phyloP scores from a whole-genome alignment of 2,888 invertebrate species.

The Oligia fasciuncula region DNA sequence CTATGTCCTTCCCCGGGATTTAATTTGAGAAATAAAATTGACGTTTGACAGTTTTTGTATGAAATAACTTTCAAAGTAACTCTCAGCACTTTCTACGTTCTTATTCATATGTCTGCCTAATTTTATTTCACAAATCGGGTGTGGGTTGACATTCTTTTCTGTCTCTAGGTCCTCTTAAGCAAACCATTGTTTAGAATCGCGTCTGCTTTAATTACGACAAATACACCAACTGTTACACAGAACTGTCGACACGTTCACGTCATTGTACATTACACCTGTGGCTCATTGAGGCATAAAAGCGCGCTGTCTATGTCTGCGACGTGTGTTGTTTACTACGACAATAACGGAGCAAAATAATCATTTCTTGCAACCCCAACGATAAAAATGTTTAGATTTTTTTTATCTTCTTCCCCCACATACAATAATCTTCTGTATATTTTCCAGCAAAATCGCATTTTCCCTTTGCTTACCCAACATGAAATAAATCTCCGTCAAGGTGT shows the following conservation, averaged over 20 bases:
- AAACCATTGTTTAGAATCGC: not conserved
- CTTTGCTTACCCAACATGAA: conserved; percentile 15
- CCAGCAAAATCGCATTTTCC: conserved; percentile 19
- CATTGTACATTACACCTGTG: not conserved
- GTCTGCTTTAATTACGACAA: not conserved
- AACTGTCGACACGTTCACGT: not conserved
- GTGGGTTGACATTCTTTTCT: no score
- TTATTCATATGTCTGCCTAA: not conserved
- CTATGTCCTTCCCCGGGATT: no score
- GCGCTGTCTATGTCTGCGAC: not conserved
- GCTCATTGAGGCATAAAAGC: conserved; percentile 1
- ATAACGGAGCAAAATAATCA: conserved; percentile 13
- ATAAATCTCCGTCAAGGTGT: conserved; percentile 42
- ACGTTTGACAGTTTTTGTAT: no score
- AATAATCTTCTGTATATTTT: conserved; percentile 34
- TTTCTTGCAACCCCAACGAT: conserved; percentile 9
- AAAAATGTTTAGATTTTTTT: conserved; percentile 19
- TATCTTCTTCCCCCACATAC: not conserved
- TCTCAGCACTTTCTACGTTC: not conserved
- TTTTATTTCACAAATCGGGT: not conserved
- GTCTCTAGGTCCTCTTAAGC: not conserved
- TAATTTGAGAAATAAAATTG: no score
- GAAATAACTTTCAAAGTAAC: no score
- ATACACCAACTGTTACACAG: not conserved
- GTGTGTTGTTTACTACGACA: not conserved